Conservation (phyloP, 2,888 invertebrate species). For the Cinara cedri region DNA sequence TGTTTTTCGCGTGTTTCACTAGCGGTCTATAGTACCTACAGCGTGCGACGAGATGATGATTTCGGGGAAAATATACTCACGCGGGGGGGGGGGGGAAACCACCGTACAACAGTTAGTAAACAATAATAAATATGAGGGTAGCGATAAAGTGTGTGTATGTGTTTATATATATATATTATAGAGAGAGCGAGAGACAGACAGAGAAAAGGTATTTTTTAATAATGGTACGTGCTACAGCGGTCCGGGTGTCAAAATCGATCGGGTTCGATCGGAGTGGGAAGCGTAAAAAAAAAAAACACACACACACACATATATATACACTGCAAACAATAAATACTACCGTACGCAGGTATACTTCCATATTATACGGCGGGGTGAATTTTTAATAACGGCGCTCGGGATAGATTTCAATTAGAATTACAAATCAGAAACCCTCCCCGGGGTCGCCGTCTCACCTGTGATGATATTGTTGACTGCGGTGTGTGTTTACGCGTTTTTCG, state of each 20-base stretch:
- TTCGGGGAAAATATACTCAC: not conserved
- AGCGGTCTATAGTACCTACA: too few relatives aligned
- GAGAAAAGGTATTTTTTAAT: slow-evolving; percentile 31
- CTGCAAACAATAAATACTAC: not conserved
- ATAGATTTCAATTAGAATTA: slow-evolving; percentile 55
- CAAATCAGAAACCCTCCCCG: slow-evolving; percentile 51
- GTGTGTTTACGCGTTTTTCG: slow-evolving; percentile 15
- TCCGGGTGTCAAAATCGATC: slow-evolving; percentile 28
- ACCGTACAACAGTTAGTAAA: not conserved
- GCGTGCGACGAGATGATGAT: not conserved
- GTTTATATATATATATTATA: too few relatives aligned
- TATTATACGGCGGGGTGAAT: slow-evolving; percentile 41
- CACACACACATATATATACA: not conserved
- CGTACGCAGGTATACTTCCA: not conserved
- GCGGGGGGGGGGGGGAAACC: not conserved
- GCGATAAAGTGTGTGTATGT: too few relatives aligned
- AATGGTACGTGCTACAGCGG: not conserved
- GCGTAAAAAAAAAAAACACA: slow-evolving; percentile 11
- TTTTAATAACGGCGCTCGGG: slow-evolving; percentile 45
- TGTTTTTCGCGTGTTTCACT: not conserved
- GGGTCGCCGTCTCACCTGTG: slow-evolving; percentile 46
- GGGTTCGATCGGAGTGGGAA: slow-evolving; percentile 4
- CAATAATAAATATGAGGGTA: slow-evolving; percentile 36
- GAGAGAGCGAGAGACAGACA: not conserved
- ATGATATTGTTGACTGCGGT: slow-evolving; percentile 24